Percentiles rank a stretch among this genome's conserved stretches.
These are phyloP conservation scores for Dolichopus griseipennis DNA, from an alignment of 2,888 invertebrate genomes.

Conservation along the genomic window DNA sequence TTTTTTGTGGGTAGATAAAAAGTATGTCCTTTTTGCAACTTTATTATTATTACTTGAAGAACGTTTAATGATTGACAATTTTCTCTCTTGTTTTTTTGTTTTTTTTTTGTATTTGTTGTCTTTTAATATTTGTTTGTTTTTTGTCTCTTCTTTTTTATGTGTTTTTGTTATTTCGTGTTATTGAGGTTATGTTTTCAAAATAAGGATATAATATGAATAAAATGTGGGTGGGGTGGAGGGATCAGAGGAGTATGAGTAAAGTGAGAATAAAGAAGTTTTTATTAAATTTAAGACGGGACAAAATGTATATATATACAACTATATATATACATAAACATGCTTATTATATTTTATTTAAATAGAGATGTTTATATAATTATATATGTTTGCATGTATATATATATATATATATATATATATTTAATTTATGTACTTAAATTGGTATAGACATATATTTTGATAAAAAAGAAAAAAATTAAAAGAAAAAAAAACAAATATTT, in stretches of 20 bases:
- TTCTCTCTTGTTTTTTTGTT: neutral
- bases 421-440: neutral
- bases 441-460: too few relatives aligned
- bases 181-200: neutral
- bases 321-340: too few relatives aligned
- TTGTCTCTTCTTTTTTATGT: neutral
- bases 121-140: too few relatives aligned
- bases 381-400: neutral
- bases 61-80: constrained; percentile 5
- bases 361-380: neutral
- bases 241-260: too few relatives aligned
- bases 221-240: neutral
- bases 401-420: neutral
- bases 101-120: neutral
- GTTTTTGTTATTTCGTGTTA: neutral
- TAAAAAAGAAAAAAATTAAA: too few relatives aligned
- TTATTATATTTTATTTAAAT: too few relatives aligned
- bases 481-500: too few relatives aligned
- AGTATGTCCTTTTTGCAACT: constrained; percentile 4
- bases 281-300: neutral
- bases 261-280: neutral
- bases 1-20: neutral
- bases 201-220: neutral
- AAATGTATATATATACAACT: neutral
- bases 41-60: constrained; percentile 6